A percentile compares a stretch with the other conserved stretches of the same genome.
These are phyloP conservation scores for Hassar affinis DNA, from an alignment of 2,113 vertebrate species.

Conservation along the genomic window DNA sequence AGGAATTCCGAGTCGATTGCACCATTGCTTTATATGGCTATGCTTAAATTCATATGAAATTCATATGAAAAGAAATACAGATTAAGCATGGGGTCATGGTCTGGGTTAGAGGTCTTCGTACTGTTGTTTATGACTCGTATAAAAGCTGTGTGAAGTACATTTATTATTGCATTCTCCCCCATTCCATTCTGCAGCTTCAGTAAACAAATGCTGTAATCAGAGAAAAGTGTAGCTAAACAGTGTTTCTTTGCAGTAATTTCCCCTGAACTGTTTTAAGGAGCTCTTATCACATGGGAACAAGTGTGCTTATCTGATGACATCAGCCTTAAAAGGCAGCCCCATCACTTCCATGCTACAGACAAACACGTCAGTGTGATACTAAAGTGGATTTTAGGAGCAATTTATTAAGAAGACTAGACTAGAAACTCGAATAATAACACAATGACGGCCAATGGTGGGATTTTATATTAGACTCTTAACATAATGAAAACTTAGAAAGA, in stretches of 20 bases:
- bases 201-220: conserved; percentile 33
- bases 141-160: not conserved
- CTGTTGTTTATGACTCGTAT: too few relatives aligned
- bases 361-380: conserved; percentile 22
- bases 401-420: not conserved
- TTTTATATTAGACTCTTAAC: conserved; percentile 42
- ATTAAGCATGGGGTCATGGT: not conserved
- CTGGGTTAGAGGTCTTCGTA: not conserved
- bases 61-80: conserved; percentile 2
- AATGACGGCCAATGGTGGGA: conserved; percentile 41
- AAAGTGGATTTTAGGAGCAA: conserved; percentile 22
- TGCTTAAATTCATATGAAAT: not conserved
- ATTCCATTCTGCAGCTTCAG: not conserved
- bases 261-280: conserved; percentile 59
- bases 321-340: conserved; percentile 36
- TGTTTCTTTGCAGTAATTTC: conserved; percentile 62
- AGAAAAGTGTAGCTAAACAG: conserved; percentile 24
- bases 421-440: conserved; percentile 52
- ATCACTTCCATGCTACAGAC: conserved; percentile 42
- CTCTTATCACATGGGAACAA: conserved; percentile 75
- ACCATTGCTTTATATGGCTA: conserved; percentile 18
- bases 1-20: not conserved
- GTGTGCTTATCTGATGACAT: conserved; percentile 62
- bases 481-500: conserved; percentile 32
- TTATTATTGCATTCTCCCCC: not conserved